Percentiles rank a stretch among this genome's conserved stretches.
Evolutionary conservation across 2,113 vertebrate species (phyloP).

Genomic region (Arothron firmamentum): DNA sequence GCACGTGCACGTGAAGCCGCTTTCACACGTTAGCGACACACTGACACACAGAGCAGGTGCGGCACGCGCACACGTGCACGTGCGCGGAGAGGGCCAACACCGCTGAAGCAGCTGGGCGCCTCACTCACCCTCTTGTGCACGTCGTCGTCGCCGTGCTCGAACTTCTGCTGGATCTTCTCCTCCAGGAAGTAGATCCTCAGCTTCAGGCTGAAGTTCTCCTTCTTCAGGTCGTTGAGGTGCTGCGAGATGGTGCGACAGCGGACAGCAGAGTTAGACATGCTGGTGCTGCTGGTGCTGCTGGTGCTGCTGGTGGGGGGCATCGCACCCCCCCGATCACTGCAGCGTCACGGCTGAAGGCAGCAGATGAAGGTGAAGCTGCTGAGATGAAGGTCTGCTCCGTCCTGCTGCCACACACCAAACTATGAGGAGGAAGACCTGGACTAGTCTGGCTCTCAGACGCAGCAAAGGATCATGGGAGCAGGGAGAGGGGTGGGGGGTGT

Average conservation of each 20-base stretch:
- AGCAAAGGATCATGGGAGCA: constrained; percentile 29
- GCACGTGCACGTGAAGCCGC: constrained; percentile 5
- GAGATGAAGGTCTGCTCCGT: not conserved
- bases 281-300: constrained; percentile 17
- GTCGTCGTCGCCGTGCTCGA: constrained; percentile 82
- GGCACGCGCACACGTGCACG: not conserved
- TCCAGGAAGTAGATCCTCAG: constrained; percentile 97
- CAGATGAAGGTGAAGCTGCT: not conserved
- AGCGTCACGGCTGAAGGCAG: constrained; percentile 21
- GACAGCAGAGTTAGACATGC: constrained; percentile 81
- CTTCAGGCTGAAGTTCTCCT: constrained; percentile 99
- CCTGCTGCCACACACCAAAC: constrained; percentile 11
- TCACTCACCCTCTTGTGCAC: constrained; percentile 85
- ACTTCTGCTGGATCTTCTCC: constrained; percentile 91
- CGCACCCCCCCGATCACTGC: constrained; percentile 67
- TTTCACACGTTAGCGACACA: constrained; percentile 10
- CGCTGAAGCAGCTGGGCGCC: constrained; percentile 1
- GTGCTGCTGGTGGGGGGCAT: constrained; percentile 49
- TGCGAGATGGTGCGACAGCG: constrained; percentile 93
- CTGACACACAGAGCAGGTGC: constrained; percentile 20
- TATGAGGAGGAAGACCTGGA: not conserved
- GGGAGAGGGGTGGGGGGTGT: constrained; percentile 26
- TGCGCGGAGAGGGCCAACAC: not conserved
- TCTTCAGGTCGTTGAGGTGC: constrained; percentile 98
- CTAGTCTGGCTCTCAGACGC: not conserved